phyloP scores from a whole-genome alignment of 2,113 vertebrate species.

The Xiphophorus maculatus region DNA sequence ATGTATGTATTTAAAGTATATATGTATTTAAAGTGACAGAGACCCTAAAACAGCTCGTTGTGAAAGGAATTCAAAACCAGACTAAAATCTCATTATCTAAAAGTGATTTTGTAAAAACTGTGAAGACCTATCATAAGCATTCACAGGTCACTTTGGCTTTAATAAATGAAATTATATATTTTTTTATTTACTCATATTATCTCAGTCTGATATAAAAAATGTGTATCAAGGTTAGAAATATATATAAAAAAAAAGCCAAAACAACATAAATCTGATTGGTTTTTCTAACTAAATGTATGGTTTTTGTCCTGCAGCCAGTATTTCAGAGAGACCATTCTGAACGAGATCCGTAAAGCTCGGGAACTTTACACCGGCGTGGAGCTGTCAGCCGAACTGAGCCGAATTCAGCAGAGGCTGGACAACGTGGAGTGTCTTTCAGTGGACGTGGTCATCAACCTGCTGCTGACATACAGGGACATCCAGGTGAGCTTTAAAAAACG shows the following conservation, averaged over 20 bases:
- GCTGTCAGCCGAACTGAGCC: conserved; percentile 88
- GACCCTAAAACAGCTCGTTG: too few relatives aligned
- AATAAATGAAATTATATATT: too few relatives aligned
- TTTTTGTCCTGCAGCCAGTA: conserved; percentile 84
- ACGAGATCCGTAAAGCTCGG: conserved; percentile 94
- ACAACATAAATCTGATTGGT: not conserved
- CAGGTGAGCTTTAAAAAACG: conserved; percentile 81
- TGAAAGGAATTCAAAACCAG: too few relatives aligned
- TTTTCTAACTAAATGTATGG: not conserved
- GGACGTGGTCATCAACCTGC: conserved; percentile 96
- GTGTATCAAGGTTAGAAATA: not conserved
- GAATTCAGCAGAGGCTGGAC: conserved; percentile 94
- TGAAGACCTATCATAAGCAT: too few relatives aligned
- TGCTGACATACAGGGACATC: conserved; percentile 97
- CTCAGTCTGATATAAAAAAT: too few relatives aligned
- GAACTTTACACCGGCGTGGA: conserved; percentile 90
- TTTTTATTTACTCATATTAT: not conserved
- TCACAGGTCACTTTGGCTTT: conserved; percentile 1
- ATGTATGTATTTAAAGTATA: too few relatives aligned
- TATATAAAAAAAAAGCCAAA: not conserved
- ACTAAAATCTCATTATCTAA: too few relatives aligned
- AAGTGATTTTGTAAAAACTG: too few relatives aligned
- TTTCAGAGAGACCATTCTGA: conserved; percentile 93
- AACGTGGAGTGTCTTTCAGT: conserved; percentile 95
- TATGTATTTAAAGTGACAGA: too few relatives aligned